Base-by-base conservation (phyloP, 2,888 invertebrate genomes). In the Leptogaster cylindrica region DNA sequence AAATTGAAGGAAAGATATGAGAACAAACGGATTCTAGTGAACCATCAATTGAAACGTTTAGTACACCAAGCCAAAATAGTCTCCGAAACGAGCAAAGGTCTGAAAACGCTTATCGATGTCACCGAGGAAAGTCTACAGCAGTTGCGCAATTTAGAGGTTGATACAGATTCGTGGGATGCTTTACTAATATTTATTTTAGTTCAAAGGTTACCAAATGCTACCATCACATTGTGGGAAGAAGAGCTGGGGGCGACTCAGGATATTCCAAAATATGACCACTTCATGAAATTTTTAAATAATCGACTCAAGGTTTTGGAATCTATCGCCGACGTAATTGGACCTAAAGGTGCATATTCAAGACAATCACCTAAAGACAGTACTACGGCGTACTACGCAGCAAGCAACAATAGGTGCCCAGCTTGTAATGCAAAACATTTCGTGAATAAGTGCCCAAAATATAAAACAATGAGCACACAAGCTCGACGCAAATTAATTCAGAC, bases 11-110 rank as follows among this genome's bases (percentile, higher is more conserved):
- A 70, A 10, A 58, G 68, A 10, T 70, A 66, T n/a, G 68, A 70
- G 31, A 70, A 68, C 20, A 66, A 65, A 58, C 63, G 68, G 2
- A 66, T 67, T 14, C 36, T 68, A 10, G 63, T 66, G 0, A 70
- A 70, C 25, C 52, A 36, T 7, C 67, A 67, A 48, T 48, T 69
- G 0, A 69, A 67, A 25, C 18, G n/a, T 4, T 23, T 64, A 25
- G 39, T 64, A 31, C 65, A 58, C 64, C 28, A 46, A 8, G 7
- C 58, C 1, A 2, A 14, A 4, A 12, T 46, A 2, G n/a, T 14
- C 0, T 27, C 14, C 16, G 65, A 67, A 16, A 55, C 58, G 1
- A 27, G 46, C 63, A 16, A 10, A 27, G 20, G 31, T 23, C 46
- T 12, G 68, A 68, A 66, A 55, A 63, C 70, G 69, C 68, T 65